Conservation (phyloP, 2,888 invertebrate species). For the Theretra japonica region DNA sequence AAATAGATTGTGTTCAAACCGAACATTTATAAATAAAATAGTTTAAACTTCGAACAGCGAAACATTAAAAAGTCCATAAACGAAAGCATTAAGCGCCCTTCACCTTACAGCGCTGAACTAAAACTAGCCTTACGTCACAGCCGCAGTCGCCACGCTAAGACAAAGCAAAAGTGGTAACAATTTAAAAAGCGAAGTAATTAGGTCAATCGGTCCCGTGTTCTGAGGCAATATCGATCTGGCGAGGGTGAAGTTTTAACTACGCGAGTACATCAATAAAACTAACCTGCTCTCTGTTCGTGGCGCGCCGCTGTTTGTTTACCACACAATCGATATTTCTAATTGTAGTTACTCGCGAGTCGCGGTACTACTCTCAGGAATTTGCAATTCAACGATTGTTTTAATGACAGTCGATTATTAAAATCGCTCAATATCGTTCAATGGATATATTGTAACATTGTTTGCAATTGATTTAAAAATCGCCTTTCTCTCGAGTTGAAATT, state of each 20-base stretch:
- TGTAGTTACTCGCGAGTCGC: constrained; percentile 39
- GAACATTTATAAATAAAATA: too few species aligned
- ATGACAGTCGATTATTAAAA: background rate
- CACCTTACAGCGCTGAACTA: background rate
- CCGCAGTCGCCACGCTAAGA: constrained; percentile 2
- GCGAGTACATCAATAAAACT: constrained; percentile 69
- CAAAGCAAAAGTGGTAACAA: constrained; percentile 51
- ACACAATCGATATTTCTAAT: constrained; percentile 62
- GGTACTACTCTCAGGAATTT: constrained; percentile 24
- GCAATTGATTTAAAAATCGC: too few species aligned
- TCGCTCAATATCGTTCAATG: too few species aligned
- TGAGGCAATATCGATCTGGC: constrained; percentile 65
- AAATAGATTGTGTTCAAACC: too few species aligned
- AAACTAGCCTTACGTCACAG: background rate
- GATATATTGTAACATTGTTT: too few species aligned
- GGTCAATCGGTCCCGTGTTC: constrained; percentile 72
- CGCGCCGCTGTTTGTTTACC: constrained; percentile 51
- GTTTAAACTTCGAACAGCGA: too few species aligned
- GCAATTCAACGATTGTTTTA: constrained; percentile 16
- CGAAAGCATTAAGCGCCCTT: too few species aligned
- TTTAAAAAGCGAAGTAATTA: constrained; percentile 76
- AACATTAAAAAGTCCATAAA: too few species aligned
- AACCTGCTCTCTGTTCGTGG: constrained; percentile 54
- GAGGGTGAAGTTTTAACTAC: constrained; percentile 66
- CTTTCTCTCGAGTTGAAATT: too few species aligned